Percentiles rank a stretch among this genome's conserved stretches.
Evolutionary conservation across 1,140 invertebrate species (phyloP).

Genomic region (Rhagoletis zephyria): DNA sequence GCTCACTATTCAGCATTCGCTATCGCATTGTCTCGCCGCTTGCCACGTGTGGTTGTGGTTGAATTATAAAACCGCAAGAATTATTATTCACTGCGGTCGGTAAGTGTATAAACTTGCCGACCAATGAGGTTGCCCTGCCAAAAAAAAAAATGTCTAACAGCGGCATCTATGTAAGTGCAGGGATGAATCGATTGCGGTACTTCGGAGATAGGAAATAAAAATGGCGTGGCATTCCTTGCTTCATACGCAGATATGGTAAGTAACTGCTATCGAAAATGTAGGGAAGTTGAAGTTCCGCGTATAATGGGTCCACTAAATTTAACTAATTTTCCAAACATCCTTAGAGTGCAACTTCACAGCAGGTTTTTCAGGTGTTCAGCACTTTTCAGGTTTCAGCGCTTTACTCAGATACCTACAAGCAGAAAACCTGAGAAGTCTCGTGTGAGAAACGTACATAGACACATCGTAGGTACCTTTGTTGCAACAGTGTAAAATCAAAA

Average conservation of each 20-base stretch:
- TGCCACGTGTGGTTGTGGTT: constrained; percentile 61
- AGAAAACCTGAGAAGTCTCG: too few species aligned
- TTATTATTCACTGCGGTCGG: constrained; percentile 72
- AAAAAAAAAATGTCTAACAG: background rate
- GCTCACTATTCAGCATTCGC: background rate
- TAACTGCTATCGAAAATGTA: too few species aligned
- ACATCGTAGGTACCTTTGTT: too few species aligned
- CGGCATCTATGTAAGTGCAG: background rate
- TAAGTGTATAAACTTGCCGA: constrained; percentile 60
- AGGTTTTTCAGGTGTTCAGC: too few species aligned
- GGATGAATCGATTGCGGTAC: constrained; percentile 21
- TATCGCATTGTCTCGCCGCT: constrained; percentile 12
- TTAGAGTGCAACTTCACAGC: too few species aligned
- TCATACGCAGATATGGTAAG: background rate
- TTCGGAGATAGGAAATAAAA: constrained; percentile 32
- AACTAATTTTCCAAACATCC: too few species aligned
- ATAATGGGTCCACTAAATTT: too few species aligned
- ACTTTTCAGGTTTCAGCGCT: too few species aligned
- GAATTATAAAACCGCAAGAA: constrained; percentile 72
- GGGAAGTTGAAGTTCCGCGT: too few species aligned
- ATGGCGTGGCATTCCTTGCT: background rate
- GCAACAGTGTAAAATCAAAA: too few species aligned
- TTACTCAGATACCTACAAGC: too few species aligned
- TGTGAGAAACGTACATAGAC: too few species aligned
- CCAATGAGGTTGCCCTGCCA: constrained; percentile 36